Evolutionary conservation across 2,888 invertebrate species (phyloP).

Genomic region (Platycnemis pennipes): DNA sequence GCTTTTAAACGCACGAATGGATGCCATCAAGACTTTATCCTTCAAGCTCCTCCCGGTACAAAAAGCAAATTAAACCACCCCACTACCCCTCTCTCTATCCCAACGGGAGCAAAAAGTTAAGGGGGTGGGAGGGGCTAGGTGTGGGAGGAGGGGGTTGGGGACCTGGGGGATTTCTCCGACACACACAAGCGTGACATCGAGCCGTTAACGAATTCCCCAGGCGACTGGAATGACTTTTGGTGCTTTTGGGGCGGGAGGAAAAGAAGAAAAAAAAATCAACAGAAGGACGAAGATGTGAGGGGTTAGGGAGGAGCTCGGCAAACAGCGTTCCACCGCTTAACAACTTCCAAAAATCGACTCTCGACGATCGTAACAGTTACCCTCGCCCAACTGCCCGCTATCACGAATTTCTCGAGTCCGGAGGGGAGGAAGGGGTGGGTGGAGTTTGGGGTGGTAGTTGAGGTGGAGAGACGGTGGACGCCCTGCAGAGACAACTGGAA

Average conservation of each 20-base stretch:
- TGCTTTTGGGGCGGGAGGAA: background rate
- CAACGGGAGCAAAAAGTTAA: no score
- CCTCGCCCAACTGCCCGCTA: background rate
- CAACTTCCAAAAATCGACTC: conserved; percentile 37
- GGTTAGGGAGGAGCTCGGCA: background rate
- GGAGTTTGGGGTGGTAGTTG: no score
- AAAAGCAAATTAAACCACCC: background rate
- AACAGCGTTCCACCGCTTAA: background rate
- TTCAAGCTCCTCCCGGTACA: background rate
- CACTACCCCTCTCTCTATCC: background rate
- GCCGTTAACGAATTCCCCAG: conserved; percentile 51
- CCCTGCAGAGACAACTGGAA: background rate
- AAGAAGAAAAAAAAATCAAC: background rate
- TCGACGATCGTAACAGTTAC: background rate
- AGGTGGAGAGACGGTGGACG: background rate
- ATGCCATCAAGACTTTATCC: background rate
- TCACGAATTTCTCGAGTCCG: background rate
- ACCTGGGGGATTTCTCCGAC: background rate
- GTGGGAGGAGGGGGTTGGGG: background rate
- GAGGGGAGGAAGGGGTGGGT: background rate
- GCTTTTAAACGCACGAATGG: conserved; percentile 26
- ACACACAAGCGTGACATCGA: conserved; percentile 44
- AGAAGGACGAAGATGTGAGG: background rate
- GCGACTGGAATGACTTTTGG: conserved; percentile 42
- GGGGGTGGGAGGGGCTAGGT: background rate